Evolutionary conservation across 2,113 vertebrate species (phyloP).

Genomic region (Cyphomyrus discorhynchus): DNA sequence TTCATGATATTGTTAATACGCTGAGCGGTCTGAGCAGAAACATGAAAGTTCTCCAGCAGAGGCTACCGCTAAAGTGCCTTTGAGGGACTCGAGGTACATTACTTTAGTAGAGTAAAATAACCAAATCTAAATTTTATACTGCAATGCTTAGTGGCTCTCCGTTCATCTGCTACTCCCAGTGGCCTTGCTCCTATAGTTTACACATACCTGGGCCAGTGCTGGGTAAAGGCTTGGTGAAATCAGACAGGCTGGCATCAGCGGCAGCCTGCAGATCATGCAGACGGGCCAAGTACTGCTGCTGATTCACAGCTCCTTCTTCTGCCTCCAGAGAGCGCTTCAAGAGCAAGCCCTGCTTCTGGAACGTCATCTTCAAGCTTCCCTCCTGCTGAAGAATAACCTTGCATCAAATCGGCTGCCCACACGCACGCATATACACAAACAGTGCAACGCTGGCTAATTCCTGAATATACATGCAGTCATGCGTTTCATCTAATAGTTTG

Average conservation of each 20-base stretch:
- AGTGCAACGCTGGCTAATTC: background rate
- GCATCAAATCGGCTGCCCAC: background rate
- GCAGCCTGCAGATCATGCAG: slow-evolving; percentile 87
- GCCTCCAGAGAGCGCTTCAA: slow-evolving; percentile 82
- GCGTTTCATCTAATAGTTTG: background rate
- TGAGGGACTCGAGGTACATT: background rate
- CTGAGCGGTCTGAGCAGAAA: background rate
- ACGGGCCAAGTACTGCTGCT: slow-evolving; percentile 87
- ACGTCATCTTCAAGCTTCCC: slow-evolving; percentile 94
- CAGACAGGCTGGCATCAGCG: slow-evolving; percentile 79
- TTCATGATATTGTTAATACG: background rate
- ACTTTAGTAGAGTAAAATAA: background rate
- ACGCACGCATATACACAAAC: background rate
- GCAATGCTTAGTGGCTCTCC: background rate
- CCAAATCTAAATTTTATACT: background rate
- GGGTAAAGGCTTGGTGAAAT: slow-evolving; percentile 74
- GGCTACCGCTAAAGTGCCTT: background rate
- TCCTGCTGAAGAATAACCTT: slow-evolving; percentile 52
- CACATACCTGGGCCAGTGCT: slow-evolving; percentile 63
- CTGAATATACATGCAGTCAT: background rate
- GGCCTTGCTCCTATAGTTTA: background rate
- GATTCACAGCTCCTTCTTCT: slow-evolving; percentile 63
- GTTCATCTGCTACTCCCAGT: background rate
- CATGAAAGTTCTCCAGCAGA: background rate
- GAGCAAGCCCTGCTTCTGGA: slow-evolving; percentile 90